Evolutionary conservation across 2,797 vertebrate species (phyloP), one percentile per base, ranked within the genome.

Genomic region (Falco berigora): DNA sequence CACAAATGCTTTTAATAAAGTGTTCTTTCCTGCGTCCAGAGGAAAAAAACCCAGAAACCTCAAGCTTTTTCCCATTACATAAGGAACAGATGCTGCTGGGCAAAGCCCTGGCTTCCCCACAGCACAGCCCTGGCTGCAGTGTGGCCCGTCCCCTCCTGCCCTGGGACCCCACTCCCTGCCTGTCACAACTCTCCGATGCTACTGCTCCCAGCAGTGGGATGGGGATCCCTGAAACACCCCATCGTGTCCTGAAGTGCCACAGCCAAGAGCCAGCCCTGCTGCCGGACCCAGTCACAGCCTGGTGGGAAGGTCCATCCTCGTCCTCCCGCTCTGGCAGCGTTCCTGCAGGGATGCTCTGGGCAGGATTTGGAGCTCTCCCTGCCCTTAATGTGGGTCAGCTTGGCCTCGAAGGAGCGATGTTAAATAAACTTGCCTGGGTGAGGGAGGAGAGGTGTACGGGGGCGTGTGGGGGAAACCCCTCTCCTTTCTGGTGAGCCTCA

Each of bases 1-100:
- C 2, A 0, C 92, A 85, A 96, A 67, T 97, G 96, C 91, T 97
- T 97, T 95, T 93, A 97, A 97, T 96, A 74, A 97, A 97, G 30
- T 97, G 96, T 97, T 96, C 96, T 89, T 97, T 94, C 84, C 92
- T 92, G 42, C 28, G 32, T 94, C 94, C 96, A 86, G 89, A 76
- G 88, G 68, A 78, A 88, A 72, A 77, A 66, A 91, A 20, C 20
- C 58, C 40, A 5, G 40, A 95, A 95, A 95, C 95, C 92, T 95
- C 95, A 85, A 87, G 46, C 19, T 72, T 90, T 90, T 91, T 77
- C 94, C 96, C 81, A 72, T 96, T 83, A 86, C 95, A 84, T 88
- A 83, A 95, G 85, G 87, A 92, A 12, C 96, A 95, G 77, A 78
- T 92, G 94, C 66, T 66, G 74, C 77, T 50, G 93, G 88, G 93